phyloP scores from a whole-genome alignment of 2,797 vertebrate genomes.

The Tinamus major region DNA sequence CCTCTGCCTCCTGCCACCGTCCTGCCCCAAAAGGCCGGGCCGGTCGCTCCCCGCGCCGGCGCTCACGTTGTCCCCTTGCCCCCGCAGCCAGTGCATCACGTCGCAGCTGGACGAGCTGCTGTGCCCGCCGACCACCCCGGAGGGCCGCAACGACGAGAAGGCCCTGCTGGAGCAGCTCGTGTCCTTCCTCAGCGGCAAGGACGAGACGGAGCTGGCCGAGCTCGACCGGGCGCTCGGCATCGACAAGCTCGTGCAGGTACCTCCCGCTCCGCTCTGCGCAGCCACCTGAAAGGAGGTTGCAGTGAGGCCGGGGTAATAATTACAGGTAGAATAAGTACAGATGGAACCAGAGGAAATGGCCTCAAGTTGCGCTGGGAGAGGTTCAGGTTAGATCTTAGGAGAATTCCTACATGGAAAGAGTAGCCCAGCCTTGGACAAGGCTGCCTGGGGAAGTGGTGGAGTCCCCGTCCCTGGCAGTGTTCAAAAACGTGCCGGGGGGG shows the following conservation, averaged over 20 bases:
- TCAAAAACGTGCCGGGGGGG: no score
- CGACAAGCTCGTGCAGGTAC: slow-evolving; percentile 94
- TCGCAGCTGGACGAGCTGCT: slow-evolving; percentile 93
- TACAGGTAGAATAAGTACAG: no score
- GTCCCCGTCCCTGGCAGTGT: no score
- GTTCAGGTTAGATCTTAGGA: no score
- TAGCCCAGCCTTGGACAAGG: no score
- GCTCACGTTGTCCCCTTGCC: background rate
- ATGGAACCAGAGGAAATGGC: no score
- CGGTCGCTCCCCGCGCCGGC: background rate
- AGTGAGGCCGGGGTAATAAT: no score
- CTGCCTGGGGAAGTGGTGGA: no score
- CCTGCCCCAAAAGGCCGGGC: background rate
- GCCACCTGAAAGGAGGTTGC: no score
- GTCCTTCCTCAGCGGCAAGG: slow-evolving; percentile 93
- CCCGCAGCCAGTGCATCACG: slow-evolving; percentile 86
- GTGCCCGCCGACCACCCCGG: slow-evolving; percentile 89
- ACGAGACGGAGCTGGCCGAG: slow-evolving; percentile 93
- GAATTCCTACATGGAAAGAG: no score
- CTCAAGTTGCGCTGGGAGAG: no score
- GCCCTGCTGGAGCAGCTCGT: slow-evolving; percentile 93
- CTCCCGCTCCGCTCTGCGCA: background rate
- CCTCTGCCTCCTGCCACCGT: background rate
- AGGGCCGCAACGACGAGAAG: slow-evolving; percentile 92
- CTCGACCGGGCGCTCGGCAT: slow-evolving; percentile 95